Evolutionary conservation across 2,797 vertebrate species (phyloP).

Genomic region (Todus mexicanus): DNA sequence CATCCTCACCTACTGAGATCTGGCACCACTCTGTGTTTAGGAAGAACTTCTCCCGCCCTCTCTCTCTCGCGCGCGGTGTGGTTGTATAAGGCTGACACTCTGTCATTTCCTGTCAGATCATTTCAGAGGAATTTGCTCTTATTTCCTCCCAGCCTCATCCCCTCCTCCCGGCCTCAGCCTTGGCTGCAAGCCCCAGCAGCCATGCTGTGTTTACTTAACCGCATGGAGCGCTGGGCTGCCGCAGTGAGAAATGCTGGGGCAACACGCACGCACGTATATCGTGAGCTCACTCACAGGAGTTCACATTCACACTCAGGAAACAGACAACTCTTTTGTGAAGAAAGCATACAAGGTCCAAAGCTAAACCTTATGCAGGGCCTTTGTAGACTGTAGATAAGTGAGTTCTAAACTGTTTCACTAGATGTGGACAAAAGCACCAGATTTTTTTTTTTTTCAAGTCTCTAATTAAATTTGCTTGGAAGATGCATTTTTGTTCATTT

Average conservation of each 20-base stretch:
- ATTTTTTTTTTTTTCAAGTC: not conserved
- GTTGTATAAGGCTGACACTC: constrained; percentile 80
- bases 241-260: not conserved
- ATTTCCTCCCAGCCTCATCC: constrained; percentile 86
- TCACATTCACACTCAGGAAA: not conserved
- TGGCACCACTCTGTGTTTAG: constrained; percentile 85
- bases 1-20: constrained; percentile 97
- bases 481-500: not conserved
- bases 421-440: not conserved
- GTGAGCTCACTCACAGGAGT: not conserved
- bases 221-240: constrained; percentile 69
- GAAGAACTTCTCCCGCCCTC: constrained; percentile 81
- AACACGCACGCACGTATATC: not conserved
- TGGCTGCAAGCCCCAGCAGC: constrained; percentile 73
- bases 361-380: not conserved
- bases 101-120: constrained; percentile 94
- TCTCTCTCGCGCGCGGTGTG: constrained; percentile 63
- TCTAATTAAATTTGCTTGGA: not conserved
- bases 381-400: not conserved
- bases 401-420: not conserved
- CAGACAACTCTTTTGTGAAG: not conserved
- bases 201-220: constrained; percentile 83
- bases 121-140: constrained; percentile 91
- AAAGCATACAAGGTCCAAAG: not conserved
- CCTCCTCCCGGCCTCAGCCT: constrained; percentile 65